These are phyloP conservation scores for Coremacera marginata DNA, from an alignment of 2,888 invertebrate species.

Conservation along the genomic window DNA sequence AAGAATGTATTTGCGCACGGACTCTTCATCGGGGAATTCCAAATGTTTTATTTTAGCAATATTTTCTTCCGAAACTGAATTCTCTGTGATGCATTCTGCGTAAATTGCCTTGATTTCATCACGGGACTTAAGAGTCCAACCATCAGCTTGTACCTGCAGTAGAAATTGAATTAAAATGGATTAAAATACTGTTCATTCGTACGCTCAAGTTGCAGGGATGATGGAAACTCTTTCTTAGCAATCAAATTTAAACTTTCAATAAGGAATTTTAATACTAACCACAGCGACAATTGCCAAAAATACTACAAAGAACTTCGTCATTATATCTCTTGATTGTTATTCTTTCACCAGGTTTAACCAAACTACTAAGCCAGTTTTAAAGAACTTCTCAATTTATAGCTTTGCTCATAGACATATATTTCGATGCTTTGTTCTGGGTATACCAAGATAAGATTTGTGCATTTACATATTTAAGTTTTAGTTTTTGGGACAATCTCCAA, in stretches of 20 bases:
- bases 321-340: no score
- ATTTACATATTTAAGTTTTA: no score
- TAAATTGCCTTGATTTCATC: slow-evolving; percentile 16
- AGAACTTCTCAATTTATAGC: no score
- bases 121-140: slow-evolving; percentile 24
- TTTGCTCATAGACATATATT: no score
- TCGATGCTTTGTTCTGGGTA: no score
- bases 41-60: slow-evolving; percentile 28
- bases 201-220: neutral
- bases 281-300: neutral
- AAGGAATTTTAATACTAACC: neutral
- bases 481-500: no score
- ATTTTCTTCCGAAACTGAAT: neutral
- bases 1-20: slow-evolving; percentile 19
- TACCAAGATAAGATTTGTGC: no score
- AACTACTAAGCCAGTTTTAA: no score
- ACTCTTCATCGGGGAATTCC: slow-evolving; percentile 31
- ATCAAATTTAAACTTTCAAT: no score
- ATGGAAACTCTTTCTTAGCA: neutral
- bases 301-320: neutral
- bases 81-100: slow-evolving; percentile 31
- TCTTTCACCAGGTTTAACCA: no score
- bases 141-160: neutral
- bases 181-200: neutral
- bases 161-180: neutral